These are phyloP conservation scores for Drosophila tripunctata DNA, from an alignment of 2,888 invertebrate genomes.

Conservation along the genomic window DNA sequence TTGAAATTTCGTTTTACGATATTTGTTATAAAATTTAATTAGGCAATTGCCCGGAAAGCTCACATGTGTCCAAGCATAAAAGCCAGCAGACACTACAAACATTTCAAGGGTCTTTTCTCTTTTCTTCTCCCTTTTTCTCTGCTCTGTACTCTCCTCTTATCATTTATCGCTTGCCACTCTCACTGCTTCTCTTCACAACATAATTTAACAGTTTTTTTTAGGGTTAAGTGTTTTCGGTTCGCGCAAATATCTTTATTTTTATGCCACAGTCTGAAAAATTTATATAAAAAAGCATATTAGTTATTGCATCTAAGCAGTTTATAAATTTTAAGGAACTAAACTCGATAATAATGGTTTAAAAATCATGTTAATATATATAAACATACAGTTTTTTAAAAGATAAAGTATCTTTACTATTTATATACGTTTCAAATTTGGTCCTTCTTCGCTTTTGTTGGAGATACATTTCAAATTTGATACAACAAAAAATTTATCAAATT, in stretches of 20 bases:
- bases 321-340: not conserved
- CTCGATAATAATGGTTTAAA: too few species aligned
- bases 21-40: slow-evolving; percentile 74
- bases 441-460: too few species aligned
- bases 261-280: slow-evolving; percentile 12
- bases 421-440: too few species aligned
- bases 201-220: slow-evolving; percentile 40
- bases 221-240: slow-evolving; percentile 45
- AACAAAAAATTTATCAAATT: too few species aligned
- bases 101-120: not conserved
- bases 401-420: too few species aligned
- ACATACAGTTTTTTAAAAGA: too few species aligned
- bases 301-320: not conserved
- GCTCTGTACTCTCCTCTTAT: not conserved
- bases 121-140: not conserved
- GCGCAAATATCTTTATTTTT: slow-evolving; percentile 55
- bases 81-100: slow-evolving; percentile 12
- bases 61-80: slow-evolving; percentile 51
- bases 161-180: not conserved
- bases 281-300: not conserved
- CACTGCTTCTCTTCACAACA: slow-evolving; percentile 21
- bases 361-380: too few species aligned
- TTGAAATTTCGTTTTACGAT: slow-evolving; percentile 70
- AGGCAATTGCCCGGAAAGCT: slow-evolving; percentile 67
- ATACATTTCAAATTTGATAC: too few species aligned